Base-by-base conservation (phyloP, 2,888 invertebrate species). In the Rhingia campestris region DNA sequence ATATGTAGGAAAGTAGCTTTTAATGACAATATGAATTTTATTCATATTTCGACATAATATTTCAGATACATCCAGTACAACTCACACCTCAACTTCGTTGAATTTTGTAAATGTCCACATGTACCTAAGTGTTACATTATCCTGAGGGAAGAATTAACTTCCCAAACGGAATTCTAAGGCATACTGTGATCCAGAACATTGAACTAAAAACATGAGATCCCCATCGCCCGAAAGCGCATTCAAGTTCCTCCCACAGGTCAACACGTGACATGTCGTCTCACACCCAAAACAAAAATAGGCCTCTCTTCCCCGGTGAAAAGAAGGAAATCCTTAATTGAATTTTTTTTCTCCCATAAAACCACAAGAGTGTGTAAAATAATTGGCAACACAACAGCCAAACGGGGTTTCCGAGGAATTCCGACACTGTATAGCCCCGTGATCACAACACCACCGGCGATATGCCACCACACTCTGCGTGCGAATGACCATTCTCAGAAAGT, bases 401-500 rank as follows among this genome's bases (percentile, higher is more conserved):
- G 1, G 1, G 3, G 14, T 63, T 81, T 81, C 59, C 70, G 64
- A 59, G 39, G 76, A 81, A 81, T 76, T 66, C 45, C 56, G 33
- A 33, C 41, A 49, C 35, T 22, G 10, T 54, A 43, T 2, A 33
- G 9, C 14, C 37, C 35, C 56, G 4, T 41, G 64, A 45, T 12
- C 12, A 53, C 39, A 58, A 41, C 73, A 67, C 37, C 66, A 53
- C 76, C 76, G 81, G 76, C 72, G 76, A 81, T 59, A 76, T 81
- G 72, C 70, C 81, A 81, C 70, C 81, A 81, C 70, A 63, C 75
- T 75, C 75, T 75, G 75, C 81, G 81, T 81, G 81, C 64, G 69
- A 81, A 81, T 61, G 77, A 66, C 59, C 81, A 72, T 81, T 81
- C 81, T 67, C 64, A 49, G 81, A 81, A 81, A 77, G 77, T 81